phyloP scores from a whole-genome alignment of 2,113 vertebrate genomes.

The Corythaixoides concolor region DNA sequence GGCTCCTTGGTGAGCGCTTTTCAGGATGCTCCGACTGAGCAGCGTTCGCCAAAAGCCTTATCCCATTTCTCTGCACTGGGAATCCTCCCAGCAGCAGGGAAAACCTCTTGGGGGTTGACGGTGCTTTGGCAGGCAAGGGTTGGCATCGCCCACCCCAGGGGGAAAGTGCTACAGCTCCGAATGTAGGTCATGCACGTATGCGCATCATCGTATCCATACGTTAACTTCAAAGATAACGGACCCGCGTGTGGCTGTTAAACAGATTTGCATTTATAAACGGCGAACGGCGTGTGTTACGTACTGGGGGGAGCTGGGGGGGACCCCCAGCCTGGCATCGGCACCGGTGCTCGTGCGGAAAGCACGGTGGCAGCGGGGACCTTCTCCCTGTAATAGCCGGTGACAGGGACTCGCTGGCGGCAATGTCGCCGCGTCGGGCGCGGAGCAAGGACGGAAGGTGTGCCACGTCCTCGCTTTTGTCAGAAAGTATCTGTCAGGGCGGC shows the following conservation, averaged over 20 bases:
- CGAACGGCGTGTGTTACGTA: neutral
- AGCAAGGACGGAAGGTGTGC: slow-evolving; percentile 38
- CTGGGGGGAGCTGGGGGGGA: fast-evolving
- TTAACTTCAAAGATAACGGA: neutral
- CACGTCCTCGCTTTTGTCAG: slow-evolving; percentile 19
- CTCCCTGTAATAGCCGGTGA: slow-evolving; percentile 69
- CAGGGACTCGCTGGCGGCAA: slow-evolving; percentile 15
- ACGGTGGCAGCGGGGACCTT: slow-evolving; percentile 62
- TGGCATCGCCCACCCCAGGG: neutral
- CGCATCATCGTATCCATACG: neutral
- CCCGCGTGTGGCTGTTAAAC: neutral
- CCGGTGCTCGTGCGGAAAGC: slow-evolving; percentile 75
- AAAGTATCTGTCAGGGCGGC: slow-evolving; percentile 24
- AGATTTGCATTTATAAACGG: neutral
- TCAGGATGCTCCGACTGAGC: neutral
- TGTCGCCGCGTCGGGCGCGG: neutral
- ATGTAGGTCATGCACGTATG: neutral
- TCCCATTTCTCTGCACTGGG: fast-evolving
- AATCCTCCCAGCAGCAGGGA: neutral
- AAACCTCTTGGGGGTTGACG: fast-evolving
- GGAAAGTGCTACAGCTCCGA: neutral
- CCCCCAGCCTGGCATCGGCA: neutral
- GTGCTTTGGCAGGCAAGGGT: fast-evolving
- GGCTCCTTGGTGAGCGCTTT: neutral
- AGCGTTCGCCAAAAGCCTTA: neutral